Evolutionary conservation across 2,888 invertebrate species (phyloP), one percentile per base, ranked within the genome.

Genomic region (Norana najaformis): DNA sequence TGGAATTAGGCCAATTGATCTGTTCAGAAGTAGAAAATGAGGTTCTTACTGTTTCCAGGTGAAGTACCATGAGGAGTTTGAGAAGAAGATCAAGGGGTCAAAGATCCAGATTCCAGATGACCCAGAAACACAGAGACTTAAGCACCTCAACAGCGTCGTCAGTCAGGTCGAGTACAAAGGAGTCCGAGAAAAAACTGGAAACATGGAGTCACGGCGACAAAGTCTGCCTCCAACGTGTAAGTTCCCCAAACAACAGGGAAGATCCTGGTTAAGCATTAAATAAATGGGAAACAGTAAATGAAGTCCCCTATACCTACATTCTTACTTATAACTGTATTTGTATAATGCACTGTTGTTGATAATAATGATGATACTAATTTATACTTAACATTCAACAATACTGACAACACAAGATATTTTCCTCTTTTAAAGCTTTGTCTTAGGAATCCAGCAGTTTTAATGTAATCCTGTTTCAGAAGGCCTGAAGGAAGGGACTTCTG

Each of bases 11-110:
- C 69, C 69, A 13, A 69, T 69, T 41, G 30, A 13, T 13, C 69
- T 69, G 69, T 69, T 30, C 69, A 69, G 69, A 69, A 69, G 69
- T 69, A n/a, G 69, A 69, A 69, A 69, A n/a, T n/a, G 69, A 69
- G 69, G 30, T 69, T 69, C 69, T 69, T 69, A 69, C n/a, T 69
- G 69, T 69, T 69, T 41, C 18, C 93, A 96, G 96, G 97, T 98
- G 91, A 97, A 97, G 94, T 99, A 99, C 95, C 99, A 99, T 95
- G 99, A 98, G 39, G 99, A 98, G 94, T 94, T 94, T 92, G 94
- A 94, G 93, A 94, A 93, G 91, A 93, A 93, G 82, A 91, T 92
- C 91, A 94, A 94, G 90, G 94, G 94, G 30, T 93, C 92, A 83
- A 94, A 94, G 92, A 93, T 93, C 69, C 91, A 91, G 69, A 90